phyloP scores from a whole-genome alignment of 2,113 vertebrate species.

The Bambusicola thoracicus region DNA sequence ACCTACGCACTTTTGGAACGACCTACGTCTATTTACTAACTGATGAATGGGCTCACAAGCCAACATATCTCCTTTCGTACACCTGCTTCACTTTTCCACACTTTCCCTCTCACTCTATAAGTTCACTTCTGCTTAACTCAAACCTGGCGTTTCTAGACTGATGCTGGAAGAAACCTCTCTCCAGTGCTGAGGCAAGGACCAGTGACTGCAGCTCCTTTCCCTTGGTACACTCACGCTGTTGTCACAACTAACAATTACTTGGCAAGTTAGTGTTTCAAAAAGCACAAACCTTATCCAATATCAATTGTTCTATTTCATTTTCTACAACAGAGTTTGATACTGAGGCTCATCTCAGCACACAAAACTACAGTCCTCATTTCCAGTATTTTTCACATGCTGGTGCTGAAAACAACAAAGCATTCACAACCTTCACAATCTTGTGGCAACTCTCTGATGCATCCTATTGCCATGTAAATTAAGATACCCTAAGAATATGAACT shows the following conservation, averaged over 20 bases:
- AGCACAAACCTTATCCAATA: not conserved
- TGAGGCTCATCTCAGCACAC: not conserved
- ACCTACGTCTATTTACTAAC: not conserved
- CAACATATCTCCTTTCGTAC: not conserved
- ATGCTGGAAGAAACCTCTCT: not conserved
- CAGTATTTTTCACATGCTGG: not conserved
- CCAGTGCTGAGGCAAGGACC: not conserved
- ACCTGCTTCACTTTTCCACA: not conserved
- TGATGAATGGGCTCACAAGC: not conserved
- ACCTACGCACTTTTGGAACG: too few relatives aligned
- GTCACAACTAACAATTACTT: not conserved
- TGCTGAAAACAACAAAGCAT: not conserved
- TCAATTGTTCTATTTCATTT: not conserved
- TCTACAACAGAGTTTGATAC: not conserved
- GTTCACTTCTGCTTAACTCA: not conserved
- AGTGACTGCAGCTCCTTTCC: not conserved
- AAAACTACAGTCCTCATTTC: not conserved
- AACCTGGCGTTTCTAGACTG: not conserved
- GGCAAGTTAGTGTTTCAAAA: not conserved
- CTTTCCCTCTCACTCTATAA: not conserved
- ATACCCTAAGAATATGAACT: not conserved
- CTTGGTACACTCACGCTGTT: not conserved
- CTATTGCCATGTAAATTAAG: not conserved
- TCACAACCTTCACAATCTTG: not conserved
- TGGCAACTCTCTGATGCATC: rapidly evolving